Conservation (phyloP, 2,888 invertebrate genomes). For the Ochlodes sylvanus region DNA sequence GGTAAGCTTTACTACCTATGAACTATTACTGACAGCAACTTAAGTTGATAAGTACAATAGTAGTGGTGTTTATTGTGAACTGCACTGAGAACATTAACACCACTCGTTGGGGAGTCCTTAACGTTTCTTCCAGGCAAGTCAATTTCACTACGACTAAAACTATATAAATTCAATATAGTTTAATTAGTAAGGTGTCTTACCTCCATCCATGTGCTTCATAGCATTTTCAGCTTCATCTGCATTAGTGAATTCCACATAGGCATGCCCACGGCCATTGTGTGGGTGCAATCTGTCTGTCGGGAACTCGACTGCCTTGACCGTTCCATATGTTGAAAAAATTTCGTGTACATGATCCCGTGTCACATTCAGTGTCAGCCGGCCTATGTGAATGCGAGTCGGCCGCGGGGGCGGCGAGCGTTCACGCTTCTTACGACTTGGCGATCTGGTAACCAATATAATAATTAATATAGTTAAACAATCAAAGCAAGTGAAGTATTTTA, state of each 20-base stretch:
- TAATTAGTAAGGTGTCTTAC: constrained; percentile 62
- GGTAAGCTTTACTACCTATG: too few relatives aligned
- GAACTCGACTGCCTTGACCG: constrained; percentile 95
- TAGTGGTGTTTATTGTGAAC: too few relatives aligned
- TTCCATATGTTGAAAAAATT: constrained; percentile 95
- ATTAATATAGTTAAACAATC: too few relatives aligned
- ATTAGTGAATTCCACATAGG: constrained; percentile 97
- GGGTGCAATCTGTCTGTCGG: constrained; percentile 95
- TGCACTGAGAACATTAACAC: too few relatives aligned
- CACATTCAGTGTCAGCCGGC: constrained; percentile 96
- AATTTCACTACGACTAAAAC: background rate
- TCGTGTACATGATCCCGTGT: constrained; percentile 95
- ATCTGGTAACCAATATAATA: constrained; percentile 61
- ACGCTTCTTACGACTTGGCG: constrained; percentile 87
- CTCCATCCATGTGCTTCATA: constrained; percentile 99
- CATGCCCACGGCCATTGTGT: constrained; percentile 95
- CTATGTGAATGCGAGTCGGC: constrained; percentile 97
- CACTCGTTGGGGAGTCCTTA: too few relatives aligned
- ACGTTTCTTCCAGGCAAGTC: too few relatives aligned
- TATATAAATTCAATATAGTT: background rate
- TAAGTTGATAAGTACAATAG: too few relatives aligned
- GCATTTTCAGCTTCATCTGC: constrained; percentile 99
- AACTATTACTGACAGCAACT: too few relatives aligned
- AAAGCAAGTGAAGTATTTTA: too few relatives aligned
- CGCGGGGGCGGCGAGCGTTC: constrained; percentile 95